Percentiles rank a stretch among this genome's conserved stretches.
phyloP scores from a whole-genome alignment of 2,113 vertebrate genomes.

The Epinephelus cyanopodus region DNA sequence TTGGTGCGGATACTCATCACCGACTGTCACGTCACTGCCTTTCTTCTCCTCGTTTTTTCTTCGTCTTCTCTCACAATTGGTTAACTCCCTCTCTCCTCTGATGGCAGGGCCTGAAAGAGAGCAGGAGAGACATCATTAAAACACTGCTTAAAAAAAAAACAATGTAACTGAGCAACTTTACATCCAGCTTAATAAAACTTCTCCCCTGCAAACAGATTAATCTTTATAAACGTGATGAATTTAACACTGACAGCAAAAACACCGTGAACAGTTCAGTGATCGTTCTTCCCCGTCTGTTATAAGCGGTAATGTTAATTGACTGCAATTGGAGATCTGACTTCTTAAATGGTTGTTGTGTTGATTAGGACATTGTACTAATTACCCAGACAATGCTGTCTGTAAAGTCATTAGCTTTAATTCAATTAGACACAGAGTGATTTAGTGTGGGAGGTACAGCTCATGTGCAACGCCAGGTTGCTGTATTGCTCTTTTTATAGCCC shows the following conservation, averaged over 20 bases:
- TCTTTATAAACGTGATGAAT: constrained; percentile 13
- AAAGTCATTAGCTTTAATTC: constrained; percentile 78
- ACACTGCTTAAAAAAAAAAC: background rate
- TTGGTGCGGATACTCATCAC: constrained; percentile 71
- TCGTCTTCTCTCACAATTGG: background rate
- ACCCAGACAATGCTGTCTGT: constrained; percentile 69
- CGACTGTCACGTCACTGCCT: background rate
- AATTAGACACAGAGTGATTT: constrained; percentile 68
- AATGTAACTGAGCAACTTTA: background rate
- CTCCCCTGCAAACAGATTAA: background rate
- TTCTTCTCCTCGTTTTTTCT: constrained; percentile 11
- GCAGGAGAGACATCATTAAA: background rate
- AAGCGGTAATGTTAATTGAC: background rate
- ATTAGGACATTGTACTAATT: constrained; percentile 71
- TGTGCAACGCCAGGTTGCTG: background rate
- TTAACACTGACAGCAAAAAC: background rate
- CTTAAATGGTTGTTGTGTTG: constrained; percentile 51
- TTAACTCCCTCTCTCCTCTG: constrained; percentile 25
- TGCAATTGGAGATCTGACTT: constrained; percentile 38
- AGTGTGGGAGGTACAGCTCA: constrained; percentile 27
- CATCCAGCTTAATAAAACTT: constrained; percentile 11
- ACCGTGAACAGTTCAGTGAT: constrained; percentile 36
- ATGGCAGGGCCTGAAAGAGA: constrained; percentile 54
- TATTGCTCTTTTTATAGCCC: background rate
- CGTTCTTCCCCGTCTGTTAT: constrained; percentile 40